A percentile compares a stretch with the other conserved stretches of the same genome.
Evolutionary conservation across 2,888 invertebrate genomes (phyloP).

Genomic region (Formica aserva): DNA sequence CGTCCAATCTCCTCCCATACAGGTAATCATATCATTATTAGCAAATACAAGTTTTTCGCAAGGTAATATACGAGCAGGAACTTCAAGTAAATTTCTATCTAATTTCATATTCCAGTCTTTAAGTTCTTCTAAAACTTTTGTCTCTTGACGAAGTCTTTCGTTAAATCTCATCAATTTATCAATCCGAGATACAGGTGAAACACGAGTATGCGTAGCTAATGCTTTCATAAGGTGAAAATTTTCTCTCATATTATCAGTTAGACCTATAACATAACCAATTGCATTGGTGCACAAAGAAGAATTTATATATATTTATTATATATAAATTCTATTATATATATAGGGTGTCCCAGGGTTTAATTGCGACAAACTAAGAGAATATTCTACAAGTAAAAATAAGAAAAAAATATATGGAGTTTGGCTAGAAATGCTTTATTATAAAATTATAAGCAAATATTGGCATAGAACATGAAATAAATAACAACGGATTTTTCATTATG

Average conservation of each 20-base stretch:
- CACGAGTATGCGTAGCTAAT: slow-evolving; percentile 91
- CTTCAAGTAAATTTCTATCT: slow-evolving; percentile 88
- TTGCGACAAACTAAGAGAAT: too few species aligned
- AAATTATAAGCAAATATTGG: too few species aligned
- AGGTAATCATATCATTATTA: slow-evolving; percentile 45
- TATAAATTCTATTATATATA: too few species aligned
- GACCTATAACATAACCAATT: slow-evolving; percentile 70
- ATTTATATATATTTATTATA: neutral
- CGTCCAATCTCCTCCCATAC: slow-evolving; percentile 91
- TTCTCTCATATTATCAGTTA: slow-evolving; percentile 90
- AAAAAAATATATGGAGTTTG: too few species aligned
- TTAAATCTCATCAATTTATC: slow-evolving; percentile 90
- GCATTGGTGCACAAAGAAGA: neutral
- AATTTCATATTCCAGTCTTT: slow-evolving; percentile 91
- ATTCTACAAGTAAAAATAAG: too few species aligned
- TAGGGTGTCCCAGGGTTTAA: too few species aligned
- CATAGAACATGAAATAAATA: too few species aligned
- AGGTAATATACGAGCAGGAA: slow-evolving; percentile 91
- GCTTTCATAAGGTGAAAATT: slow-evolving; percentile 90
- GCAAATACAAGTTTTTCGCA: slow-evolving; percentile 89
- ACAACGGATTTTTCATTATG: too few species aligned
- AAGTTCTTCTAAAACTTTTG: slow-evolving; percentile 88
- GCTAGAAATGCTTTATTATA: too few species aligned
- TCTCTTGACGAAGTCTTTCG: slow-evolving; percentile 87
- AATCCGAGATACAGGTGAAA: slow-evolving; percentile 90